phyloP scores from a whole-genome alignment of 2,113 vertebrate species.

The Zosterops lateralis region DNA sequence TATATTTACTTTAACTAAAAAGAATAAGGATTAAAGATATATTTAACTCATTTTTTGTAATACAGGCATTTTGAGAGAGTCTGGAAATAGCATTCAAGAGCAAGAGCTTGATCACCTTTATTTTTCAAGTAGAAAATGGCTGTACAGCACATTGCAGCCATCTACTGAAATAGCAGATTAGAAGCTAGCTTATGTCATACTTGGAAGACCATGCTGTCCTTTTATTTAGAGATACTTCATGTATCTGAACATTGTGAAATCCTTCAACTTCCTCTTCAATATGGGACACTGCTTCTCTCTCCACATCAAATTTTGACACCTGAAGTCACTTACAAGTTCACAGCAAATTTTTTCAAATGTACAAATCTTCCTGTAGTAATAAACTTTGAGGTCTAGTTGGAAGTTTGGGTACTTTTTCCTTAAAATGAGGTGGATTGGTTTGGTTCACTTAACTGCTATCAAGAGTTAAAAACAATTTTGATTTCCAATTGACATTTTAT shows the following conservation, averaged over 20 bases:
- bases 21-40: neutral
- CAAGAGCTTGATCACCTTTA: neutral
- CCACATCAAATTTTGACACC: neutral
- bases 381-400: neutral
- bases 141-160: neutral
- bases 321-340: neutral
- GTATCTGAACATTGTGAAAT: neutral
- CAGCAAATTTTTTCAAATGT: neutral
- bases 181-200: neutral
- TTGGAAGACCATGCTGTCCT: neutral
- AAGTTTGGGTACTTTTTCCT: neutral
- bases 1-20: neutral
- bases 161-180: neutral
- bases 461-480: neutral
- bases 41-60: neutral
- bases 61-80: neutral
- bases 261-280: neutral
- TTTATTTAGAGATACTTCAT: neutral
- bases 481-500: neutral
- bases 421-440: neutral
- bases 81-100: neutral
- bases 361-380: neutral
- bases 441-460: neutral
- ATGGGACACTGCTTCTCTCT: neutral
- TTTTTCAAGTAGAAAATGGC: neutral